phyloP scores from a whole-genome alignment of 2,888 invertebrate genomes.

The Euplagia quadripunctaria region DNA sequence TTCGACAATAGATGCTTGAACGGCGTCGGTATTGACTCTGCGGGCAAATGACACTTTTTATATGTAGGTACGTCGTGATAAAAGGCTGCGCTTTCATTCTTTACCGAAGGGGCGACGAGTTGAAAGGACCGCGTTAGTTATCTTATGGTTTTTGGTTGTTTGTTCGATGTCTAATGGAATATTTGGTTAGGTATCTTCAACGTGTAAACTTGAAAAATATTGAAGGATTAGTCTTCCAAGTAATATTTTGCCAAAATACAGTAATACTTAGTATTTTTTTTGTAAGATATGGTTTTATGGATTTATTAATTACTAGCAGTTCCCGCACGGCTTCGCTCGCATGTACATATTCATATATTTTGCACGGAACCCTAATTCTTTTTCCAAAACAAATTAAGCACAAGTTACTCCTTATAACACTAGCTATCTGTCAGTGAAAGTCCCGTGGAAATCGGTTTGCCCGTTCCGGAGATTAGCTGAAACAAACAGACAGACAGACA shows the following conservation, averaged over 20 bases:
- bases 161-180: not conserved
- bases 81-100: slow-evolving; percentile 17
- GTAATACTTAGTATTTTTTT: not conserved
- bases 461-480: too few species aligned
- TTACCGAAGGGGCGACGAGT: slow-evolving; percentile 5
- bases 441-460: too few species aligned
- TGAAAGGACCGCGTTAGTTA: slow-evolving; percentile 12
- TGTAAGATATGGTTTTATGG: not conserved
- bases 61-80: slow-evolving; percentile 7
- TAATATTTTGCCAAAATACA: not conserved
- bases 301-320: not conserved
- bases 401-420: too few species aligned
- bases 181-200: not conserved
- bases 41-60: slow-evolving; percentile 23
- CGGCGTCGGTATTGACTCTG: slow-evolving; percentile 35
- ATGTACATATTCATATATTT: too few species aligned
- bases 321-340: too few species aligned
- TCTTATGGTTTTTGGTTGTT: not conserved
- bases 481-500: too few species aligned
- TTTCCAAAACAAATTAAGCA: too few species aligned
- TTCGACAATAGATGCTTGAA: slow-evolving; percentile 47
- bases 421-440: too few species aligned
- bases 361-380: too few species aligned
- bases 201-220: not conserved
- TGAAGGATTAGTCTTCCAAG: not conserved